Evolutionary conservation across 2,797 vertebrate species (phyloP).

Genomic region (Mus caroli): DNA sequence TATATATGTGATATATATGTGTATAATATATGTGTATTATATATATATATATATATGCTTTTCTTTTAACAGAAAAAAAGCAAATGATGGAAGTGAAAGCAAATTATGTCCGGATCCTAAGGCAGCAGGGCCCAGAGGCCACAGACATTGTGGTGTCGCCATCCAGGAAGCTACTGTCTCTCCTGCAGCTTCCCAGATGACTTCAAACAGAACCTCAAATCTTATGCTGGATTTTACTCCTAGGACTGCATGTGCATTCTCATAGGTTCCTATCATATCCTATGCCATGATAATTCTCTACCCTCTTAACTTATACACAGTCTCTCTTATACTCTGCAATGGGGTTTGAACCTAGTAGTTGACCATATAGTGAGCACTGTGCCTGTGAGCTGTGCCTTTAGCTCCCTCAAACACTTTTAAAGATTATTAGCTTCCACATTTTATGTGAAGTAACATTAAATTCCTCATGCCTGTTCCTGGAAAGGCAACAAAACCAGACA

Average conservation of each 20-base stretch:
- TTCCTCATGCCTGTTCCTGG: constrained; percentile 38
- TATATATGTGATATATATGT: neutral
- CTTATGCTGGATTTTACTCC: neutral
- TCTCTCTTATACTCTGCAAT: neutral
- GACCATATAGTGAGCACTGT: neutral
- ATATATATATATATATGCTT: neutral
- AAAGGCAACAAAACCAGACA: constrained; percentile 52
- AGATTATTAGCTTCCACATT: constrained; percentile 47
- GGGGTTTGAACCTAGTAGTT: neutral
- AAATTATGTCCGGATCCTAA: constrained; percentile 81
- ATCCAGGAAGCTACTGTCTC: constrained; percentile 26
- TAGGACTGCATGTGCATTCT: neutral
- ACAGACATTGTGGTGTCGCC: constrained; percentile 65
- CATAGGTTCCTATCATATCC: neutral
- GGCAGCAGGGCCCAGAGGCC: constrained; percentile 77
- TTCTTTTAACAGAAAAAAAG: constrained; percentile 79
- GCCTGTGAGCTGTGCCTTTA: neutral
- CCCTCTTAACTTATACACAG: neutral
- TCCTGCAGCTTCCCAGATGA: neutral
- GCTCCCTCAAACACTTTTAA: neutral
- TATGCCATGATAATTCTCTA: neutral
- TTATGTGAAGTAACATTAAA: constrained; percentile 22
- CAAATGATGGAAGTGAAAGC: constrained; percentile 82
- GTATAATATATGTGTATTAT: neutral
- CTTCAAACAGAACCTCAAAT: neutral